phyloP scores from a whole-genome alignment of 2,888 invertebrate species.

The Yponomeuta plumbellus region DNA sequence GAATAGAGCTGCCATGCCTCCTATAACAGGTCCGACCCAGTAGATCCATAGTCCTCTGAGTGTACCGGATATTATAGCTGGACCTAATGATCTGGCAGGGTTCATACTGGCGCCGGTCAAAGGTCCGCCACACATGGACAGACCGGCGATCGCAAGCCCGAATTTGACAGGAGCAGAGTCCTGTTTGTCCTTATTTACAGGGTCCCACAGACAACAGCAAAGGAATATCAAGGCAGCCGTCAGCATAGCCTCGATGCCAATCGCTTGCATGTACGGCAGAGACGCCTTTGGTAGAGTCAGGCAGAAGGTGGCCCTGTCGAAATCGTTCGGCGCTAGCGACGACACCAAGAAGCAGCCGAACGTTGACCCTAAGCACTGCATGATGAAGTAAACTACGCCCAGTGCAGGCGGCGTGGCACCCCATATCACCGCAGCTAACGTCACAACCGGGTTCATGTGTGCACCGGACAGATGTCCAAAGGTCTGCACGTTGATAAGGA shows the following conservation, averaged over 20 bases:
- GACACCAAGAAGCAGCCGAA: constrained; percentile 81
- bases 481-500: constrained; percentile 82
- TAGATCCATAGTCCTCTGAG: constrained; percentile 84
- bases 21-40: constrained; percentile 79
- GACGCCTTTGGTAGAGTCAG: constrained; percentile 75
- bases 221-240: constrained; percentile 80
- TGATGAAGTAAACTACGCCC: constrained; percentile 78
- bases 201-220: constrained; percentile 84
- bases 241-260: constrained; percentile 79
- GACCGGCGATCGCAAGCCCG: constrained; percentile 79
- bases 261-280: constrained; percentile 68
- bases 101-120: constrained; percentile 85
- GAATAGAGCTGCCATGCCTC: constrained; percentile 41
- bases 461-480: constrained; percentile 88
- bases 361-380: constrained; percentile 81
- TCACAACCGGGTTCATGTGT: constrained; percentile 86
- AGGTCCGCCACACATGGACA: constrained; percentile 81
- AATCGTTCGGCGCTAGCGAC: constrained; percentile 60
- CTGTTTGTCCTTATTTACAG: constrained; percentile 77
- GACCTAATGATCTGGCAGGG: constrained; percentile 82
- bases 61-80: constrained; percentile 81
- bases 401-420: constrained; percentile 73
- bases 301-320: constrained; percentile 71
- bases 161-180: constrained; percentile 82
- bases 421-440: constrained; percentile 78